Evolutionary conservation across 2,797 vertebrate genomes (phyloP), one percentile per base, ranked within the genome.

Genomic region (Melanogrammus aeglefinus): DNA sequence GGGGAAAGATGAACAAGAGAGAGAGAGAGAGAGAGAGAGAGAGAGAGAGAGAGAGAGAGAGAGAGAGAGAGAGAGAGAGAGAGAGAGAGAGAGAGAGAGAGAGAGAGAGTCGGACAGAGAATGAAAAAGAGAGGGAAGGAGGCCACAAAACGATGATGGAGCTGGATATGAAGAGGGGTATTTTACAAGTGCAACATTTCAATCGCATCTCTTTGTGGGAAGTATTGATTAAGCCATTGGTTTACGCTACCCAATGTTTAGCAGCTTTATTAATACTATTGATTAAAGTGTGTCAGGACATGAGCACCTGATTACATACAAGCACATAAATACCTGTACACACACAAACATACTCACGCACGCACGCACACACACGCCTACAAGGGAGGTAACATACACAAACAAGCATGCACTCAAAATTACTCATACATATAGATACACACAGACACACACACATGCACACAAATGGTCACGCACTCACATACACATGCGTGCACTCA

Each of bases 191-290:
- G 72, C 35, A 57, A 57, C 47, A 57, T 21, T 14, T 57, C 3
- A 57, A 57, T 57, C 18, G 14, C 16, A 18, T 57, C 47, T 57
- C 47, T 57, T 57, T 57, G 47, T 1, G 41, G 18, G 47, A 57
- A 16, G 14, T 57, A 57, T 57, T 57, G 47, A 81, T 79, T 78
- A 76, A 78, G 71, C 80, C 78, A 36, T 35, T 75, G 76, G 71
- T 31, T 72, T 6, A 39, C 39, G 33, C 79, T 24, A 79, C 74
- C 79, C 12, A 31, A 77, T 78, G 76, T 78, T 41, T 73, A 76
- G 3, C 29, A 14, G 29, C 71, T 21, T 72, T 35, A 5, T 72
- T 35, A 31, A 35, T 18, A 14, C 29, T 72, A 72, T 72, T 35
- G 71, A 72, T 72, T 72, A 31, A 10, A 21, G 29, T 9, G 35